A percentile compares a stretch with the other conserved stretches of the same genome.
These are phyloP conservation scores for Emberiza fucata DNA, from an alignment of 2,113 vertebrate genomes.

Conservation along the genomic window DNA sequence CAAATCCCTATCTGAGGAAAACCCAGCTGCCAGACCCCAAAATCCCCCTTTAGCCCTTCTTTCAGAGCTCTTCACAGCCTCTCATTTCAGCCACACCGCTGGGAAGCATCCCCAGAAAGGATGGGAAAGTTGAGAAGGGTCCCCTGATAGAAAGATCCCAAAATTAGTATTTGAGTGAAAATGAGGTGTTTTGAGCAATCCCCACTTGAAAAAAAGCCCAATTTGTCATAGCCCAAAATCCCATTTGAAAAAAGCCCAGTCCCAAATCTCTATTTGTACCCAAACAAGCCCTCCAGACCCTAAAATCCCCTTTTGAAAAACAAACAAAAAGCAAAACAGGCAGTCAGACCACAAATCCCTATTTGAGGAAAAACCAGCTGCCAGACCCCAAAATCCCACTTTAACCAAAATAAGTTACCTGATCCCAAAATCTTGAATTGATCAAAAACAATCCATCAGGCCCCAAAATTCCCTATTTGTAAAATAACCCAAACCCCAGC, in stretches of 20 bases:
- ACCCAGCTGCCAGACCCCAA: not conserved
- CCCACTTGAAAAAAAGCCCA: no score
- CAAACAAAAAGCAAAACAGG: not conserved
- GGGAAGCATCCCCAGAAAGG: not conserved
- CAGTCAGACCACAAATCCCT: not conserved
- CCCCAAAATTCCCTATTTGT: not conserved
- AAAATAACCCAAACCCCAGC: not conserved
- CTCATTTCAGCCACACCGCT: rapidly evolving
- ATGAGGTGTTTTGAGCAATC: not conserved
- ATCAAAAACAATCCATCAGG: not conserved
- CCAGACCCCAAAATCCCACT: not conserved
- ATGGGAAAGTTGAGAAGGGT: not conserved
- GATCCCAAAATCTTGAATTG: not conserved
- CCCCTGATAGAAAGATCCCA: not conserved
- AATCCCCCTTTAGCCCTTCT: not conserved
- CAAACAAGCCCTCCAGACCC: not conserved
- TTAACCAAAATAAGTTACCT: not conserved
- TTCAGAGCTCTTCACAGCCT: not conserved
- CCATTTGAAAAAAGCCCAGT: not conserved
- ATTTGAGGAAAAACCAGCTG: not conserved
- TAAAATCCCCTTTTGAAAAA: not conserved
- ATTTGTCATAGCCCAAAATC: not conserved
- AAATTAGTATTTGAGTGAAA: not conserved
- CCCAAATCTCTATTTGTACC: not conserved
- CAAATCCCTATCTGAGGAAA: not conserved